Evolutionary conservation across 2,888 invertebrate species (phyloP), one percentile per base, ranked within the genome.

Genomic region (Corbicula japonica): DNA sequence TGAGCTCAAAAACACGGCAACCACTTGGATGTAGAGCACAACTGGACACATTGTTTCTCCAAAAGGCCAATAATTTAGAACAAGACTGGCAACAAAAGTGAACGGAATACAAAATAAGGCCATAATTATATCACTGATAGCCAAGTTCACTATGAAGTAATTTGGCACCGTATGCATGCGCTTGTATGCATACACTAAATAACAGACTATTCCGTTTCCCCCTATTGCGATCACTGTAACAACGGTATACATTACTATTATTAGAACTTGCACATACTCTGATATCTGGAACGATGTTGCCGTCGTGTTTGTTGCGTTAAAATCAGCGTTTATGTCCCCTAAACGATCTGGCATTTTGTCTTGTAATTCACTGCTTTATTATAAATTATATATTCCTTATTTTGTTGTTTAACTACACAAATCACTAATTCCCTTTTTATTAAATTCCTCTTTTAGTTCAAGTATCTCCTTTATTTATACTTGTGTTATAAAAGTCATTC

Each of bases 61-160:
- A 90, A 98, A 98, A 0, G 97, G 97, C 98, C 98, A 98, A 91
- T 97, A 96, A 90, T 91, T 96, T 56, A 97, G 94, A 86, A 97
- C 94, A 58, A 97, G 94, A 88, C 96, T 96, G 8, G 97, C 95
- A 34, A 97, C 95, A 89, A 97, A 93, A 96, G 91, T 91, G 75
- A 93, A 91, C 8, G 93, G 93, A 70, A 94, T 93, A 81, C 93
- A 93, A 76, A 93, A 89, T 6, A 92, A 83, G 18, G 92, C 91
- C 84, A 93, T 92, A 41, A 93, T 87, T 2, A 88, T 84, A 69
- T 88, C 88, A 68, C 88, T 87, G 23, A 83, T 70, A 3, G 88
- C 88, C 15, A 88, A 62, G 62, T 88, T 88, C 2, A 88, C 83
- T 5, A 88, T 84, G 66, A 88, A 88, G 63, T 86, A 88, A 58